Conservation (phyloP, 2,888 invertebrate genomes). For the Mesoligia furuncula region DNA sequence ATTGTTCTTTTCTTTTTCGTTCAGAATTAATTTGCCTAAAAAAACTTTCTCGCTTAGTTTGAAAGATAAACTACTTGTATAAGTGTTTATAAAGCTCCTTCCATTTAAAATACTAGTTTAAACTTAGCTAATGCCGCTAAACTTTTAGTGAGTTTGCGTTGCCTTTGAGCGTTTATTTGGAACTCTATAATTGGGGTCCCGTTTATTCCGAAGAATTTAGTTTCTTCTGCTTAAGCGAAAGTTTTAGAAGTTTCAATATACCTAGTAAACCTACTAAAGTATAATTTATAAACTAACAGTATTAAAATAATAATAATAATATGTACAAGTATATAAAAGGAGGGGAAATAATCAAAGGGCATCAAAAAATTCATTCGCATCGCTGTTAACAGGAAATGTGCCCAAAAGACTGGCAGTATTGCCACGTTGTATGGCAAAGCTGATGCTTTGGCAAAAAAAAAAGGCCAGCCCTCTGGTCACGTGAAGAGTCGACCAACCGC, state of each 20-base stretch:
- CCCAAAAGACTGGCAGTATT: too few species aligned
- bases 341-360: too few species aligned
- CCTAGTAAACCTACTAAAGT: neutral
- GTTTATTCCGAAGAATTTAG: slow-evolving; percentile 23
- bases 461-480: too few species aligned
- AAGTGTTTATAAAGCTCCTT: slow-evolving; percentile 44
- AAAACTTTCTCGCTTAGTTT: slow-evolving; percentile 33
- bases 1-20: neutral
- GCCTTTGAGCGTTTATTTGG: slow-evolving; percentile 50
- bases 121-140: slow-evolving; percentile 52
- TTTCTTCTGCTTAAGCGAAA: slow-evolving; percentile 7
- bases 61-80: slow-evolving; percentile 40
- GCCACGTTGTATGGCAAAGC: too few species aligned
- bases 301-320: too few species aligned
- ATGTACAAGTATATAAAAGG: too few species aligned
- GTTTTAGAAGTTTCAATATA: slow-evolving; percentile 8
- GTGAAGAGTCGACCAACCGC: too few species aligned
- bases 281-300: too few species aligned
- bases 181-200: slow-evolving; percentile 42
- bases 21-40: slow-evolving; percentile 29
- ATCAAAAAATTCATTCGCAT: too few species aligned
- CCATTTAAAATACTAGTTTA: slow-evolving; percentile 58
- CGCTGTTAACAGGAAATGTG: too few species aligned
- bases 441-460: too few species aligned
- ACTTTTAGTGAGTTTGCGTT: slow-evolving; percentile 40